Evolutionary conservation across 2,888 invertebrate genomes (phyloP).

Genomic region (Dastarcus helophoroides): DNA sequence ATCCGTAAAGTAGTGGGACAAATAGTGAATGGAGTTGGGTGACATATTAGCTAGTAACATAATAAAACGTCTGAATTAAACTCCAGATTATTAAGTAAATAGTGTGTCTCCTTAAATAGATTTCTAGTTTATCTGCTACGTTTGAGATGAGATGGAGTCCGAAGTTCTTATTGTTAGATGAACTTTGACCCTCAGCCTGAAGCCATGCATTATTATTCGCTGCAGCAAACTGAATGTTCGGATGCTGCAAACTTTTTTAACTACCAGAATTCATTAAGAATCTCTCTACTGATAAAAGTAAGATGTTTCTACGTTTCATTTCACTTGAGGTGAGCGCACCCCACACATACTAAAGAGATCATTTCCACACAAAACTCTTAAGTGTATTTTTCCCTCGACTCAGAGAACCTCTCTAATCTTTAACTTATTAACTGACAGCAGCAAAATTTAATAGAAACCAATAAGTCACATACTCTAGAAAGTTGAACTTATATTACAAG

Average conservation of each 20-base stretch:
- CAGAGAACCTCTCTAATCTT: neutral
- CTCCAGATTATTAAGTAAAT: too few relatives aligned
- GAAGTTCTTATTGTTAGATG: too few relatives aligned
- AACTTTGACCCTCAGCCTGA: conserved; percentile 30
- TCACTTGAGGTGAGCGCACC: conserved; percentile 34
- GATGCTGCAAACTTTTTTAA: conserved; percentile 39
- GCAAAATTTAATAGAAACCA: conserved; percentile 1
- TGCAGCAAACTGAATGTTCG: conserved; percentile 35
- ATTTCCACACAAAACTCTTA: conserved; percentile 17
- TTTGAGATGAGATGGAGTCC: too few relatives aligned
- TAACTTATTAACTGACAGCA: neutral
- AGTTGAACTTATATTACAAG: too few relatives aligned
- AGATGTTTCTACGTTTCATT: conserved; percentile 37
- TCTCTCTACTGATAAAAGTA: conserved; percentile 37
- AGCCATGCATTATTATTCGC: conserved; percentile 36
- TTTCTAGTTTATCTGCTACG: too few relatives aligned
- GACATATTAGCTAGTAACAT: too few relatives aligned
- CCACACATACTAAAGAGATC: conserved; percentile 32
- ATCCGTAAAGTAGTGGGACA: too few relatives aligned
- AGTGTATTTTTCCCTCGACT: neutral
- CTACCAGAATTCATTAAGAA: conserved; percentile 39
- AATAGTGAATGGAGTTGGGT: too few relatives aligned
- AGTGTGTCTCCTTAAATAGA: too few relatives aligned
- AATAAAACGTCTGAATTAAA: too few relatives aligned
- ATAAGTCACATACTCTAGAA: too few relatives aligned